Conservation (phyloP, 1,140 invertebrate genomes). For the Aphelinus certus region DNA sequence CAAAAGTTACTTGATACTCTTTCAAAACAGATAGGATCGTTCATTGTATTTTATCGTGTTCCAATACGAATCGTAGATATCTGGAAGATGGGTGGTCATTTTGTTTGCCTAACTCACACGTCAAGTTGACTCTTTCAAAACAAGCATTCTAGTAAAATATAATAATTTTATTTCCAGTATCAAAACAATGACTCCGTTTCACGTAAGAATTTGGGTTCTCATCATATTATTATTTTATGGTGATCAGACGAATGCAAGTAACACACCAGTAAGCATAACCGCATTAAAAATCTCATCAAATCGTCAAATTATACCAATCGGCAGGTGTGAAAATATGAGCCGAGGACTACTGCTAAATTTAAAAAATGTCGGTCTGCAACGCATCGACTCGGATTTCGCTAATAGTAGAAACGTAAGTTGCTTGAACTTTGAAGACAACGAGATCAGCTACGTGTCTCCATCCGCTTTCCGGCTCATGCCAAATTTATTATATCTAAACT, state of each 20-base stretch:
- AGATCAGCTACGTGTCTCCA: conserved; percentile 46
- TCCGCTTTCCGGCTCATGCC: conserved; percentile 47
- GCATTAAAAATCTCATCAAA: not conserved
- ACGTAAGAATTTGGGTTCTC: too few species aligned
- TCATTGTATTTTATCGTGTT: too few species aligned
- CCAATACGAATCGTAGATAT: too few species aligned
- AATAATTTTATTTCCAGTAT: too few species aligned
- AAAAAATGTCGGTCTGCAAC: conserved; percentile 15
- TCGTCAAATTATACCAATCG: not conserved
- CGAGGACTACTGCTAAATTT: conserved; percentile 20
- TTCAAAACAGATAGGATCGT: too few species aligned
- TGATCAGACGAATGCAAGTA: not conserved
- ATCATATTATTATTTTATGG: not conserved
- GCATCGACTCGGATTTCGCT: conserved; percentile 40
- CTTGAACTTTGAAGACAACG: conserved; percentile 46
- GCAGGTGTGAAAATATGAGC: not conserved
- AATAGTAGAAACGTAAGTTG: conserved; percentile 41
- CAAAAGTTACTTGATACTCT: too few species aligned
- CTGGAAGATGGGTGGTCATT: too few species aligned
- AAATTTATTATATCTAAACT: conserved; percentile 49
- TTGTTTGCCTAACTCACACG: too few species aligned
- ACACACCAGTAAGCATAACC: too few species aligned
- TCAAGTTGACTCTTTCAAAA: too few species aligned
- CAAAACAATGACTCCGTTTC: too few species aligned
- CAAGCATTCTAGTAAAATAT: too few species aligned